Conservation (phyloP, 2,888 invertebrate genomes). For the Scrobipalpa atriplicella region DNA sequence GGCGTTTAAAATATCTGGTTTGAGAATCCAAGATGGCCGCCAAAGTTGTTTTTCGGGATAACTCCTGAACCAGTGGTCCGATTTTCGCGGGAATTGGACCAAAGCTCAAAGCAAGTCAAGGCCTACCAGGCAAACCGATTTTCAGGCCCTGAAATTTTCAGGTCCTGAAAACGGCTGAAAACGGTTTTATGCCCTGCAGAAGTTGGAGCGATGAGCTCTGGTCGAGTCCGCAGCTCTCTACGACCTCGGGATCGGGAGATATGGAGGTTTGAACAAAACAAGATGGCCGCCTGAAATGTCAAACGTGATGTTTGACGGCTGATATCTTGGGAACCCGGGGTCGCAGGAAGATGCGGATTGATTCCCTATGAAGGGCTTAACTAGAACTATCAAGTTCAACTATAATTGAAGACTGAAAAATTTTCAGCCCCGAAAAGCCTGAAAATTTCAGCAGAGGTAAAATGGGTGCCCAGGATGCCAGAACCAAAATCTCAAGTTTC, state of each 20-base stretch:
- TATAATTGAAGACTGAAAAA: background rate
- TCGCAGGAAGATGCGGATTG: background rate
- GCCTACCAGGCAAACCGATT: background rate
- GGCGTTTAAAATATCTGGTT: background rate
- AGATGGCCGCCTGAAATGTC: background rate
- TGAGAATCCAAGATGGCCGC: background rate
- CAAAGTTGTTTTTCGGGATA: background rate
- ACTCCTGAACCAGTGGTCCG: no score
- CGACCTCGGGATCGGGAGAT: background rate
- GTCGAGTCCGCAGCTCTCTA: background rate
- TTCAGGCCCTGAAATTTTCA: slow-evolving; percentile 1
- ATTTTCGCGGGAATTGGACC: background rate
- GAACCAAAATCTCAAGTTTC: background rate
- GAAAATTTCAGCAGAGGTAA: background rate
- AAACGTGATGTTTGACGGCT: background rate
- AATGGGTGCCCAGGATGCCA: background rate
- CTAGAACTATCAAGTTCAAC: background rate
- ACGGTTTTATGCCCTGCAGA: background rate
- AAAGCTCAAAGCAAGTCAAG: background rate
- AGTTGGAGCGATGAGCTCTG: no score
- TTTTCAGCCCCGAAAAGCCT: background rate
- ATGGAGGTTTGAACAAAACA: background rate
- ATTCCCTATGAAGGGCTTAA: background rate
- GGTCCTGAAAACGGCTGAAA: background rate
- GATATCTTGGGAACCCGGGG: background rate